Evolutionary conservation across 1,140 invertebrate species (phyloP).

Genomic region (Drosophila trapezifrons): DNA sequence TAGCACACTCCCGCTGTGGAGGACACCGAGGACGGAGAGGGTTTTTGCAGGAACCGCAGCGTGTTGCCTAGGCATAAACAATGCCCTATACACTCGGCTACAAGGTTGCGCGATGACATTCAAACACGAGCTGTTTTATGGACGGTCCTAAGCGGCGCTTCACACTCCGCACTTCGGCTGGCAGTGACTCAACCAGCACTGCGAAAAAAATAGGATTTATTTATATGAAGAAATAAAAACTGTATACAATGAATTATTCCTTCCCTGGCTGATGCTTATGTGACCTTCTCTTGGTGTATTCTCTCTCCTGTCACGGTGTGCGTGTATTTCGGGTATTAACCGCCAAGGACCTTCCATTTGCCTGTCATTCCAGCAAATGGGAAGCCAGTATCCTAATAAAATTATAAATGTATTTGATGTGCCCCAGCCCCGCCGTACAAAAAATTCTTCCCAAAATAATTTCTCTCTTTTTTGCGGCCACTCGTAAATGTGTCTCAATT

Average conservation of each 20-base stretch:
- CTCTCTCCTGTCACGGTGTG: constrained; percentile 37
- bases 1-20: constrained; percentile 58
- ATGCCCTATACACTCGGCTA: constrained; percentile 31
- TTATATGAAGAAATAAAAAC: too few relatives aligned
- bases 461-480: constrained; percentile 32
- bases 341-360: constrained; percentile 45
- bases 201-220: background rate
- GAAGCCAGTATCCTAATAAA: constrained; percentile 51
- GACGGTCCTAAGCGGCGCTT: constrained; percentile 26
- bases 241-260: too few relatives aligned
- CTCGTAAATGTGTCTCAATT: constrained; percentile 65
- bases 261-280: background rate
- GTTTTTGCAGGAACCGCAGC: constrained; percentile 54
- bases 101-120: constrained; percentile 37
- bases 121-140: constrained; percentile 25
- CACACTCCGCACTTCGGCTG: constrained; percentile 18
- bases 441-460: constrained; percentile 40
- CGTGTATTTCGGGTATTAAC: constrained; percentile 68
- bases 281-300: background rate
- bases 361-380: constrained; percentile 22
- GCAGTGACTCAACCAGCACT: constrained; percentile 34
- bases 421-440: constrained; percentile 9
- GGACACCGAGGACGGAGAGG: constrained; percentile 10
- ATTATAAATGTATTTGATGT: constrained; percentile 68
- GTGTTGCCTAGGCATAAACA: constrained; percentile 49